Percentiles rank a stretch among this genome's conserved stretches.
These are phyloP conservation scores for Orchestia grillus DNA, from an alignment of 1,140 invertebrate genomes.

Conservation along the genomic window DNA sequence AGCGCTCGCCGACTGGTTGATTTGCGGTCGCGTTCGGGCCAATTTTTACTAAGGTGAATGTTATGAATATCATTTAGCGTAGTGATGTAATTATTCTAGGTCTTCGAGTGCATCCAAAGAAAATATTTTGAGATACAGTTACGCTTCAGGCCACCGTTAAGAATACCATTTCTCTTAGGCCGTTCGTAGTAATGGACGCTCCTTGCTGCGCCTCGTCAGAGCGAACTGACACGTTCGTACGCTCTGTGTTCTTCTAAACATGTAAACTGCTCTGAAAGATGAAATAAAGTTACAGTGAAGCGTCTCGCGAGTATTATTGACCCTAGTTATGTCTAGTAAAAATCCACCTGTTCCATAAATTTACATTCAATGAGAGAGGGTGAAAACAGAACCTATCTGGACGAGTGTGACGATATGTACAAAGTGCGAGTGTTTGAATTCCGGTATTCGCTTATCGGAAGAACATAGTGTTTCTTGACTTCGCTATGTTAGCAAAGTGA, in stretches of 20 bases:
- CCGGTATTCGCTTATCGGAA: too few relatives aligned
- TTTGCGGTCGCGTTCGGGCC: neutral
- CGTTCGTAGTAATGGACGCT: neutral
- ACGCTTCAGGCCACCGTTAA: neutral
- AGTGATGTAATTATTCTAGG: constrained; percentile 6
- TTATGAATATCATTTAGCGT: neutral
- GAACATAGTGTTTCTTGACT: too few relatives aligned
- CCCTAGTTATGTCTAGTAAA: too few relatives aligned
- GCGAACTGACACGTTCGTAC: neutral
- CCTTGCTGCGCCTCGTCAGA: neutral
- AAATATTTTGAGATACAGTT: constrained; percentile 35
- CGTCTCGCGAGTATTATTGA: neutral
- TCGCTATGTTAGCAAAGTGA: too few relatives aligned
- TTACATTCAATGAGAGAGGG: too few relatives aligned
- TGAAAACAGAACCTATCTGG: too few relatives aligned
- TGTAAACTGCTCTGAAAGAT: neutral
- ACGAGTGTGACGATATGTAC: too few relatives aligned
- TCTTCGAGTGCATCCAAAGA: constrained; percentile 34
- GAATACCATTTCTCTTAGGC: neutral
- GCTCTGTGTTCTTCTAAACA: neutral
- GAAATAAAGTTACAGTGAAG: neutral
- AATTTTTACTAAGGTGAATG: neutral
- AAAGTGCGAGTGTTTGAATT: too few relatives aligned
- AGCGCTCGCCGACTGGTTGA: neutral
- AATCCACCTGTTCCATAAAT: too few relatives aligned